phyloP scores from a whole-genome alignment of 2,888 invertebrate genomes.

The Hofmannophila pseudospretella region DNA sequence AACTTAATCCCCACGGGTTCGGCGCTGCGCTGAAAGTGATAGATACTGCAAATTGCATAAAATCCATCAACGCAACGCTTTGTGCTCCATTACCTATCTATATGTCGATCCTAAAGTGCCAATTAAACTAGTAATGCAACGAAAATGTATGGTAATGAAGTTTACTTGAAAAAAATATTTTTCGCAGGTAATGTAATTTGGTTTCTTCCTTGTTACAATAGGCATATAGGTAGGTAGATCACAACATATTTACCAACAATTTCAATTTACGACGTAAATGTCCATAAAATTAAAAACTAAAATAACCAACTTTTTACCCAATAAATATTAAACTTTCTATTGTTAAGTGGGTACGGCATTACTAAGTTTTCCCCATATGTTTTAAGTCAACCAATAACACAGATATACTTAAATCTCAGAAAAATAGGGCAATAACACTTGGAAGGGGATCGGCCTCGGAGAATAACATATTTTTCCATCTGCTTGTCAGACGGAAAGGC shows the following conservation, averaged over 20 bases:
- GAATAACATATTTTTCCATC: constrained; percentile 19
- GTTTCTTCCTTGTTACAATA: no score
- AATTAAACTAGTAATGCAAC: not conserved
- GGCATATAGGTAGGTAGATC: no score
- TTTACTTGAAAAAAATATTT: no score
- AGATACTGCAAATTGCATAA: constrained; percentile 78
- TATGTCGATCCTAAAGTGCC: not conserved
- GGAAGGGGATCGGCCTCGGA: constrained; percentile 2
- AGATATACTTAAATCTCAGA: constrained; percentile 2
- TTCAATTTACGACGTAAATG: no score
- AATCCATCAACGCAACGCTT: constrained; percentile 72
- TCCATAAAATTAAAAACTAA: no score
- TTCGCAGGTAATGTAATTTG: no score
- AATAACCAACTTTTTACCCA: no score
- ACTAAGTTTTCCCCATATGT: no score
- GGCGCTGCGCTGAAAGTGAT: constrained; percentile 65
- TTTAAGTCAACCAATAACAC: not conserved
- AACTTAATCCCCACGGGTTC: constrained; percentile 69
- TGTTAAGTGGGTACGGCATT: no score
- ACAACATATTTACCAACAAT: no score
- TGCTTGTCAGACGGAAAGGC: constrained; percentile 10
- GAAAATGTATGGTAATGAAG: no score
- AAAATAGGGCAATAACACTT: constrained; percentile 5
- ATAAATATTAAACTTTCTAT: no score
- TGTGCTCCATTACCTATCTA: constrained; percentile 28